A percentile compares a stretch with the other conserved stretches of the same genome.
Conservation (phyloP, 2,888 invertebrate genomes). For the Himalopsyche anomala region DNA sequence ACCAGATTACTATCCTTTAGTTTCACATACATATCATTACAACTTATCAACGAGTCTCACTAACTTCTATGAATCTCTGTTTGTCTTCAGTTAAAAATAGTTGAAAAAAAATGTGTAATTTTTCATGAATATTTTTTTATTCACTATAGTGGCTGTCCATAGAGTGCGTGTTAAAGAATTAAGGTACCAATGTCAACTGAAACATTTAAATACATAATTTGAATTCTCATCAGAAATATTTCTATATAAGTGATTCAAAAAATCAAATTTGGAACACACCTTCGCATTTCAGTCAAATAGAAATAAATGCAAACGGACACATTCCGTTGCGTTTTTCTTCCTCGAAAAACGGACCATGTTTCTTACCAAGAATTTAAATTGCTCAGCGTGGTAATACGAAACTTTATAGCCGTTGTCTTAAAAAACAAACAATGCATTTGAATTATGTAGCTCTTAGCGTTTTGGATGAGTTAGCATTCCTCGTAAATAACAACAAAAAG, state of each 20-base stretch:
- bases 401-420: neutral
- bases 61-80: too few relatives aligned
- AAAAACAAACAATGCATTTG: conserved; percentile 27
- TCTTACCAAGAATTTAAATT: neutral
- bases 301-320: neutral
- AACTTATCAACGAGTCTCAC: too few relatives aligned
- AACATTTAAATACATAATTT: too few relatives aligned
- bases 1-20: too few relatives aligned
- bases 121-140: too few relatives aligned
- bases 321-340: conserved; percentile 19
- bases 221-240: too few relatives aligned
- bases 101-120: too few relatives aligned
- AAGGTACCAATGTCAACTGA: too few relatives aligned
- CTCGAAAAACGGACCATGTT: conserved; percentile 21
- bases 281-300: neutral
- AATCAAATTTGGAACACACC: neutral
- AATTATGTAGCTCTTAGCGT: neutral
- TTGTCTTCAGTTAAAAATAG: too few relatives aligned
- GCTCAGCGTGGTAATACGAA: neutral
- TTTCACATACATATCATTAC: too few relatives aligned
- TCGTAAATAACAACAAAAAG: neutral
- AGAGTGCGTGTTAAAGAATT: too few relatives aligned
- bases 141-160: too few relatives aligned
- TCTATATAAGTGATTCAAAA: neutral
- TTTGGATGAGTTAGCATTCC: conserved; percentile 13